phyloP scores from a whole-genome alignment of 2,888 invertebrate species.

The Axea sp. region DNA sequence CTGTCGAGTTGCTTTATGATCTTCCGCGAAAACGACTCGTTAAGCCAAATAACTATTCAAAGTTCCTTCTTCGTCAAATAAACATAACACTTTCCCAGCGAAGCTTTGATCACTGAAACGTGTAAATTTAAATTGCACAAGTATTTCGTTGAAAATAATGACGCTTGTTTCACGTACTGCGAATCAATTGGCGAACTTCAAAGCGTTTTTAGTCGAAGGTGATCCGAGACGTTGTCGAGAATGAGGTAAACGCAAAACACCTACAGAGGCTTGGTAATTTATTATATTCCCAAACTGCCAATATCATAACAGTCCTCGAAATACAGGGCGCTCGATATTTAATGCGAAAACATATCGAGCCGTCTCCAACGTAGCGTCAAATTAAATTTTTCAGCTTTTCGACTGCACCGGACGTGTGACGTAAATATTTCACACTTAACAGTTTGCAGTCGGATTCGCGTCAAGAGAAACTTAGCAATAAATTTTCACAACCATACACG shows the following conservation, averaged over 20 bases:
- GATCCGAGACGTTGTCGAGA: not conserved
- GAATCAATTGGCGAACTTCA: slow-evolving; percentile 14
- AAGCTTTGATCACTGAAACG: too few relatives aligned
- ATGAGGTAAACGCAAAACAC: not conserved
- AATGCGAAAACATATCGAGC: slow-evolving; percentile 24
- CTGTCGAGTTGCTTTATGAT: slow-evolving; percentile 12
- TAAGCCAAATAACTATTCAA: slow-evolving; percentile 40
- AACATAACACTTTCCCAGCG: too few relatives aligned
- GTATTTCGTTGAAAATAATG: slow-evolving; percentile 30
- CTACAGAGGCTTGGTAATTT: slow-evolving; percentile 5
- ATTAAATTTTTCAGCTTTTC: slow-evolving; percentile 40
- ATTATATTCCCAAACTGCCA: slow-evolving; percentile 32
- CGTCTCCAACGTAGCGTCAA: slow-evolving; percentile 17
- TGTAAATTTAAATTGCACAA: too few relatives aligned
- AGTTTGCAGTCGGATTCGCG: slow-evolving; percentile 30
- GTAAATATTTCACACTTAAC: slow-evolving; percentile 44
- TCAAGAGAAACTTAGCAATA: slow-evolving; percentile 24
- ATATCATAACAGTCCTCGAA: slow-evolving; percentile 24
- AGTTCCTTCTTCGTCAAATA: slow-evolving; percentile 24
- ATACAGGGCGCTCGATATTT: slow-evolving; percentile 4
- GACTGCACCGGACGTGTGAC: slow-evolving; percentile 34
- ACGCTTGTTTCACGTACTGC: slow-evolving; percentile 26
- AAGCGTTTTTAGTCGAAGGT: slow-evolving; percentile 2
- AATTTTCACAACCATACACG: slow-evolving; percentile 13
- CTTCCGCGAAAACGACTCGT: slow-evolving; percentile 23